Evolutionary conservation across 2,113 vertebrate species (phyloP).

Genomic region (Mormoops blainvillei): DNA sequence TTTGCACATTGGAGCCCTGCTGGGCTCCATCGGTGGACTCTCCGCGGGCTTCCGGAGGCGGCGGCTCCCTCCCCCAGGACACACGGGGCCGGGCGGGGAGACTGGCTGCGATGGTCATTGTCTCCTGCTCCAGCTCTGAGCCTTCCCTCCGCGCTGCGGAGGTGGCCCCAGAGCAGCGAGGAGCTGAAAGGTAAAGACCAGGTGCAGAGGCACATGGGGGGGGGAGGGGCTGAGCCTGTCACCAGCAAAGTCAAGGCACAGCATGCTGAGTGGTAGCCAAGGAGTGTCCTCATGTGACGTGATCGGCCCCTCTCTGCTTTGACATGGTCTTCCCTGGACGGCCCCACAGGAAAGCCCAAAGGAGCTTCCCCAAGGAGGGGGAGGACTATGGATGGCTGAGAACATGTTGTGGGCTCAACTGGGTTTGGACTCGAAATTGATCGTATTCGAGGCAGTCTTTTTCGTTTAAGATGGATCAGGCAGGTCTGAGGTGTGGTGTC

Average conservation of each 20-base stretch:
- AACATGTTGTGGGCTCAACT: not conserved
- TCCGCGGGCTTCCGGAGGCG: not conserved
- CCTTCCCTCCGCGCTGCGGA: not conserved
- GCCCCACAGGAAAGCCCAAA: not conserved
- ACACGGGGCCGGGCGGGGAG: not conserved
- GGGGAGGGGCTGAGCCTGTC: not conserved
- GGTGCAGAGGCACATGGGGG: not conserved
- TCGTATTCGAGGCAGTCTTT: not conserved
- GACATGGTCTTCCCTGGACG: not conserved
- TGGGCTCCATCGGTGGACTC: not conserved
- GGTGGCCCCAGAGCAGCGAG: not conserved
- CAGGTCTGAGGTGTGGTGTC: not conserved
- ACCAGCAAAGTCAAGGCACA: no score
- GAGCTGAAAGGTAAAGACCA: not conserved
- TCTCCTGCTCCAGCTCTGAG: not conserved
- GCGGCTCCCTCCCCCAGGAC: not conserved
- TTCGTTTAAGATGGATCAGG: not conserved
- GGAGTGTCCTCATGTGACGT: fast-evolving
- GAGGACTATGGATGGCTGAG: not conserved
- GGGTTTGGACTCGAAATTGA: not conserved
- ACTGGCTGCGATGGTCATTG: not conserved
- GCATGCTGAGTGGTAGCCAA: not conserved
- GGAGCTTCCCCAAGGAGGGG: not conserved
- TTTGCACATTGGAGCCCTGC: not conserved
- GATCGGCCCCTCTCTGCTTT: not conserved